Conservation (phyloP, 2,797 vertebrate species). For the Enteromius fasciolatus region DNA sequence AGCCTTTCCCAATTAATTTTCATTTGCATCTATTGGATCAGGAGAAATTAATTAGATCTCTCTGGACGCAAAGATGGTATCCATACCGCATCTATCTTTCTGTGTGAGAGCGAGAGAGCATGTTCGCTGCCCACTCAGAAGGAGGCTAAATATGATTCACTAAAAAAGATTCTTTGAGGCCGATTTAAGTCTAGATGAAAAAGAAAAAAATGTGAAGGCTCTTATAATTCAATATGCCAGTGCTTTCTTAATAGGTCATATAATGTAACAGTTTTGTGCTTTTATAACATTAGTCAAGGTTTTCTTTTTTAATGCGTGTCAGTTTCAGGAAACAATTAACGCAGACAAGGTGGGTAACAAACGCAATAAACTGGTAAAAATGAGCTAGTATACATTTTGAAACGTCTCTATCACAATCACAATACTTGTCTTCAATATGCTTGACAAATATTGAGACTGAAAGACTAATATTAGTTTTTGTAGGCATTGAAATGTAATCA, state of each 20-base stretch:
- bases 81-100: constrained; percentile 37
- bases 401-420: neutral
- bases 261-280: neutral
- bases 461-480: neutral
- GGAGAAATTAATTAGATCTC: constrained; percentile 46
- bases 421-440: neutral
- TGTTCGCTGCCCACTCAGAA: constrained; percentile 8
- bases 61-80: constrained; percentile 38
- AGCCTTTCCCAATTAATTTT: constrained; percentile 49
- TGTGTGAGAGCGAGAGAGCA: constrained; percentile 12
- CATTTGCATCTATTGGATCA: constrained; percentile 51
- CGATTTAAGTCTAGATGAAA: neutral
- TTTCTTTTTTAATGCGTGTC: neutral
- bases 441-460: neutral
- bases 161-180: constrained; percentile 1
- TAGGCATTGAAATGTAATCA: neutral
- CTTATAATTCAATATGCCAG: neutral
- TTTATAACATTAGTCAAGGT: neutral
- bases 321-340: neutral
- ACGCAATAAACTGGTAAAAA: neutral
- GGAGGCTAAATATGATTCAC: constrained; percentile 12
- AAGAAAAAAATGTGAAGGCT: neutral
- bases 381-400: neutral
- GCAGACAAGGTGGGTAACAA: neutral
- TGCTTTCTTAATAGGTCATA: neutral